phyloP scores from a whole-genome alignment of 2,113 vertebrate genomes.

The Empidonax alnorum region DNA sequence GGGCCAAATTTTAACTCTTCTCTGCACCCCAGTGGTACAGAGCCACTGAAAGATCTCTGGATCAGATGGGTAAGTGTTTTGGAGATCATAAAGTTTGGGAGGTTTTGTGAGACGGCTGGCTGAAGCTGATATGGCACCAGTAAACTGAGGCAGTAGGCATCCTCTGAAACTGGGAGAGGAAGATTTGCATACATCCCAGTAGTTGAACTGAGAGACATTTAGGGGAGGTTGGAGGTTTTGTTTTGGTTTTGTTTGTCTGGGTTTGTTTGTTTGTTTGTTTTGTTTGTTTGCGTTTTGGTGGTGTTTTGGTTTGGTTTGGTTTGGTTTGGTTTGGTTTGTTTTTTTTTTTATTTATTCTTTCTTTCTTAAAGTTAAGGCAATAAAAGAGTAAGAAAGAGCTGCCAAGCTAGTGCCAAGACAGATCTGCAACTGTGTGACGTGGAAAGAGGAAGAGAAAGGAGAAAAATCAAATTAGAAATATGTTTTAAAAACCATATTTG shows the following conservation, averaged over 20 bases:
- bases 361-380: background rate
- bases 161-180: background rate
- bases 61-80: background rate
- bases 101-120: background rate
- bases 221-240: background rate
- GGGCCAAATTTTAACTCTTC: conserved; percentile 7
- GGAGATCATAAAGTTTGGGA: background rate
- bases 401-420: background rate
- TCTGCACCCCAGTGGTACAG: background rate
- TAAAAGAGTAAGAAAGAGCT: background rate
- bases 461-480: background rate
- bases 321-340: too few species aligned
- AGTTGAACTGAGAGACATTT: background rate
- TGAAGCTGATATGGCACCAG: background rate
- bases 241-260: background rate
- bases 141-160: background rate
- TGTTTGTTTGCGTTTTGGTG: background rate
- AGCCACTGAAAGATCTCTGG: background rate
- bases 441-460: background rate
- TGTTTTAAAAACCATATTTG: background rate
- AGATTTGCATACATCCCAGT: background rate
- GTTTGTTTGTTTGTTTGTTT: too few species aligned
- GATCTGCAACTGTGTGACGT: accelerated
- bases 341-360: background rate
- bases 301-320: background rate